Evolutionary conservation across 2,888 invertebrate genomes (phyloP), one percentile per base, ranked within the genome.

Genomic region (Trissolcus japonicus): DNA sequence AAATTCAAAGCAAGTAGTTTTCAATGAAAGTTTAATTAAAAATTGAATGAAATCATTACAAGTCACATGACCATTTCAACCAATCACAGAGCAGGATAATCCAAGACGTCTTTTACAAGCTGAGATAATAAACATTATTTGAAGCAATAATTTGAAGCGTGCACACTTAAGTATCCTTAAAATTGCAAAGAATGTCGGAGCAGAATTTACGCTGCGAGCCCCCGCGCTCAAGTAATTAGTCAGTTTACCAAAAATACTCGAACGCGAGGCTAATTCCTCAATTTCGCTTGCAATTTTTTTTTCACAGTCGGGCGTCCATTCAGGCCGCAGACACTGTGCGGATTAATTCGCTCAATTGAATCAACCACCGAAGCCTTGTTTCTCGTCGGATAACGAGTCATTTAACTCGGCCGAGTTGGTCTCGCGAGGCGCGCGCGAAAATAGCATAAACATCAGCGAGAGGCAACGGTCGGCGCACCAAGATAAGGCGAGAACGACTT

Each of bases 401-500:
- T 61, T 65, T 71, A 62, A 50, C 68, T 74, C 54, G 40, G 35
- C 41, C 53, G 9, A 11, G 63, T 56, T 59, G 48, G 65, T 21
- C 53, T 54, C 60, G 63, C 67, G 50, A 43, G 59, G 50, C 25
- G 25, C 56, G 74, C 62, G 62, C 57, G 62, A 75, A 75, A 75
- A 59, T 53, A 62, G 67, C 74, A 62, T 56, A 25, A 25, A 35
- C 35, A 68, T 62, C 61, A 21, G 63, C 35, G 9, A 35, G 17
- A 51, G 62, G 62, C 67, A 43, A 63, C 55, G 73, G 60, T 57
- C 51, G 48, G 71, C 71, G 61, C 65, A 29, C 7, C 56, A 16
- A 14, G 48, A 48, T 14, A 51, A 51, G 83, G 80, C 81, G 78
- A 61, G 80, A 71, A 80, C n/a, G 82, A 82, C 73, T 80, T 78